Conservation (phyloP, 2,113 vertebrate species). For the Sciurus niger region DNA sequence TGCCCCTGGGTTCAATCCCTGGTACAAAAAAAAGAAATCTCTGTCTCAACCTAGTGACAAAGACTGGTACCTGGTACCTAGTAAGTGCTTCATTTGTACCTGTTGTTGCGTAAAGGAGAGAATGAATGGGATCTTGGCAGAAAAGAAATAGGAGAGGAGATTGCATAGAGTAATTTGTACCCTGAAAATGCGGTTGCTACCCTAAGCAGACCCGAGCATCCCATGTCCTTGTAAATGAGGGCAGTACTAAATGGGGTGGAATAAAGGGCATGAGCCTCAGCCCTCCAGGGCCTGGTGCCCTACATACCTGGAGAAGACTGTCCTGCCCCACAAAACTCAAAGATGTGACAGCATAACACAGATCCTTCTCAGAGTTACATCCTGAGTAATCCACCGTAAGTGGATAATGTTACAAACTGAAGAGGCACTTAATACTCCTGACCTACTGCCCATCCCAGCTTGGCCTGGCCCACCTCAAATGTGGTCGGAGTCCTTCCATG, state of each 20-base stretch:
- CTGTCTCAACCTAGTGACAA: background rate
- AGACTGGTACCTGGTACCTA: background rate
- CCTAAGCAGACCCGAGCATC: background rate
- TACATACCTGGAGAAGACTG: background rate
- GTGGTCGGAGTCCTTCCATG: background rate
- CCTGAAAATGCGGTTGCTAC: background rate
- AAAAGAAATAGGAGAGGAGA: background rate
- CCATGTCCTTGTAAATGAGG: rapidly evolving
- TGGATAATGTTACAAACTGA: background rate
- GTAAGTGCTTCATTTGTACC: background rate
- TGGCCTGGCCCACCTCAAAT: background rate
- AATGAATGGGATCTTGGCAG: background rate
- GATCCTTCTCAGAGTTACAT: background rate
- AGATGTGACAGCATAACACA: background rate
- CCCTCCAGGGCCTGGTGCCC: background rate
- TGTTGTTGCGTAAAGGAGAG: background rate
- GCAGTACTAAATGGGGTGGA: background rate
- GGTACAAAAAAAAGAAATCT: too few relatives aligned
- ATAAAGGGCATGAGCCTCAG: background rate
- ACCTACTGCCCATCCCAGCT: background rate
- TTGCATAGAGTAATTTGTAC: background rate
- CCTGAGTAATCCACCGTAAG: background rate
- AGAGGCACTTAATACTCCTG: background rate
- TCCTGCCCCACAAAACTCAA: background rate
- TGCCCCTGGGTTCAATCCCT: too few relatives aligned